Evolutionary conservation across 2,888 invertebrate genomes (phyloP), one percentile per base, ranked within the genome.

Genomic region (Eurytoma adleriae): DNA sequence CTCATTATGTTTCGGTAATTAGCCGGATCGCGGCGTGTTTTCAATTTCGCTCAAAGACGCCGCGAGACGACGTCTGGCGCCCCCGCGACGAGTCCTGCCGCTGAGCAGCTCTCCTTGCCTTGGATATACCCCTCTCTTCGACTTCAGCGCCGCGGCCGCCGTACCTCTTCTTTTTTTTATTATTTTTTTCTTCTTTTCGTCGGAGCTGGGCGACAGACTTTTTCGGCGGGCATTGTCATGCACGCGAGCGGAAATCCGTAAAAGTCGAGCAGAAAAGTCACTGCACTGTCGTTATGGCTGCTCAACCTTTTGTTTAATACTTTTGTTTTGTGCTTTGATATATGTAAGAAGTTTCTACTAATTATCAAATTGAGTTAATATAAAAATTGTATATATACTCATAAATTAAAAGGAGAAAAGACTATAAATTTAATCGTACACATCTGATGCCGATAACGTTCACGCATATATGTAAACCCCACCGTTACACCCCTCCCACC

Each of bases 1-100:
- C 87, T 88, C 88, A 88, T 90, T 90, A 90, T 90, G 89, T 89
- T 90, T 89, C 86, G 89, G 89, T 90, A 90, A 90, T 90, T 90
- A 90, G 89, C 89, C 89, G 88, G 88, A 89, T 89, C 88, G 27
- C 70, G 40, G 90, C 86, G 89, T 90, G 90, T 90, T 90, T 90
- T 89, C 88, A 90, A 90, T 88, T 87, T 86, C 70, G 83, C 80
- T 87, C 87, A 88, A 87, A 87, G 88, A 80, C 80, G 83, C 79
- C 78, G 77, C 66, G 52, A 18, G 48, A 30, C 13, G 13, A 59
- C 54, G 64, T 56, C 72, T 71, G 48, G 74, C 72, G 80, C 67
- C 70, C 27, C 16, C 40, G 40, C 40, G 40, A 30, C 72, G 54
- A 30, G 64, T 56, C 7, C 54, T 64, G 24, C 20, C 40, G 40